Evolutionary conservation across 2,797 vertebrate genomes (phyloP), one percentile per base, ranked within the genome.

Genomic region (Danio jaintianensis): DNA sequence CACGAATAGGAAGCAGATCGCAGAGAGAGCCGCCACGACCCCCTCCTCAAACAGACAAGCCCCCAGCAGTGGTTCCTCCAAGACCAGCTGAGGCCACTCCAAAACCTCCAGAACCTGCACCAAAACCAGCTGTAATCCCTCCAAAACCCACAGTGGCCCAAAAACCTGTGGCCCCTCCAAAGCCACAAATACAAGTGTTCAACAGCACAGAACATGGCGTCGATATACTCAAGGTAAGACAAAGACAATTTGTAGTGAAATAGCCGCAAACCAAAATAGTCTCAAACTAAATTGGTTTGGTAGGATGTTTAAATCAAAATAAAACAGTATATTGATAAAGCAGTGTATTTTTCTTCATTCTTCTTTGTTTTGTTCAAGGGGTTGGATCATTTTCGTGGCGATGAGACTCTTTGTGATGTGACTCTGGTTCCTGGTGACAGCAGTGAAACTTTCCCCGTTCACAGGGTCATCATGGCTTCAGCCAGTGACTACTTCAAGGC

Each of bases 401-500:
- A 92, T 18, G 80, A 90, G 45, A 89, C 92, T 5, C 90, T 95
- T 13, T 95, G 94, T 78, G 94, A 95, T 16, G 94, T 95, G 0
- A 85, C 91, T 74, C 67, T 95, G 86, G 78, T 94, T 81, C 91
- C 94, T 13, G 94, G 92, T 3, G 94, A 95, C 88, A 92, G 94
- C 67, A 84, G 81, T 20, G 90, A 94, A 68, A 81, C 73, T 0
- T 95, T 95, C 81, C 93, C 91, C 0, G 94, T 94, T 20, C 94
- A 95, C 89, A 89, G 94, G 70, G 91, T 95, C 53, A 90, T 95
- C 83, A 94, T 95, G 94, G 94, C 94, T 40, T 95, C 94, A 7
- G 93, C 89, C 84, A 94, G 94, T 4, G 94, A 95, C 84, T 95
- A 95, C 83, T 95, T 95, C 84, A 95, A 95, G 73, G 94, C 94